These are phyloP conservation scores for Muntiacus reevesi DNA, from an alignment of 2,113 vertebrate species.

Conservation along the genomic window DNA sequence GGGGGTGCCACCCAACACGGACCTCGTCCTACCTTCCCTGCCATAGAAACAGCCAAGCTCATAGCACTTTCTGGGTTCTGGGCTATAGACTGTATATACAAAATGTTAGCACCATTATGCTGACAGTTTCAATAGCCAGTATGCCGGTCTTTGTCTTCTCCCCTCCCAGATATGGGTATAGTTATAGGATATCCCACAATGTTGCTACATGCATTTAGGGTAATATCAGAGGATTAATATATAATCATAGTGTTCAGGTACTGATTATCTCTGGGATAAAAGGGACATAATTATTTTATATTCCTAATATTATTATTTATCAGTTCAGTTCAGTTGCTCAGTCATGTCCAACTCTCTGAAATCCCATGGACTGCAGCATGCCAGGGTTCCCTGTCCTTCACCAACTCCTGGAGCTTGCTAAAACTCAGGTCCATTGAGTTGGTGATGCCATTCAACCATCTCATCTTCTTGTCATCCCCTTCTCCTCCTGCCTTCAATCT, in stretches of 20 bases:
- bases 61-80: neutral
- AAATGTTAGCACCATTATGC: neutral
- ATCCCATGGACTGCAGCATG: neutral
- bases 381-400: neutral
- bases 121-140: neutral
- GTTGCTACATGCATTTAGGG: neutral
- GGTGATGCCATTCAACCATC: neutral
- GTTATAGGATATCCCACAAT: neutral
- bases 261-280: neutral
- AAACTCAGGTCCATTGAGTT: neutral
- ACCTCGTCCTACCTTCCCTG: neutral
- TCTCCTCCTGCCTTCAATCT: neutral
- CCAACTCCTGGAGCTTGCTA: neutral
- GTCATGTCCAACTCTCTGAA: neutral
- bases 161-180: neutral
- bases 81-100: neutral
- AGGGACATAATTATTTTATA: neutral
- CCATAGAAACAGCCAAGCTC: neutral
- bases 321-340: neutral
- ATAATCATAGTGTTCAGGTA: neutral
- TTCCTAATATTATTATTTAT: neutral
- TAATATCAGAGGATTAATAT: neutral
- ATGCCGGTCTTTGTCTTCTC: neutral
- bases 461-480: neutral
- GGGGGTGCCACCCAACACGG: rapidly evolving